Conservation (phyloP, 35 echinoderm and acorn worm genomes). For the Apostichopus californicus region DNA sequence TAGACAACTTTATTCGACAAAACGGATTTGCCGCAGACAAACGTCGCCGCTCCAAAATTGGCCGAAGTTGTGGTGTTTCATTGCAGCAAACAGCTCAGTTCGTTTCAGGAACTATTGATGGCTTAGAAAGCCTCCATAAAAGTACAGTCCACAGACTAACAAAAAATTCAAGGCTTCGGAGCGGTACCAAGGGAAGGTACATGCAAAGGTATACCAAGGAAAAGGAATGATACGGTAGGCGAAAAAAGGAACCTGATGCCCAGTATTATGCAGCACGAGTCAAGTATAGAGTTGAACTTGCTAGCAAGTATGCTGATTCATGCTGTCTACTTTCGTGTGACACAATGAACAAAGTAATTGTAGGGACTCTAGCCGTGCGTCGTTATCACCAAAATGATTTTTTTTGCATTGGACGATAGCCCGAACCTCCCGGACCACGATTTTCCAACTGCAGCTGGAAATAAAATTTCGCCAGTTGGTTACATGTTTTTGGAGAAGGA, state of each 20-base stretch:
- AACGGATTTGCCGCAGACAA: not conserved
- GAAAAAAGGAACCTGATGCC: too few species aligned
- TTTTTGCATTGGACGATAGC: constrained; percentile 4
- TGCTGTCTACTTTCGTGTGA: too few species aligned
- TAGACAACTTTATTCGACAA: constrained; percentile 1
- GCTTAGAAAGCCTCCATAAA: not conserved
- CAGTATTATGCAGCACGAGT: too few species aligned
- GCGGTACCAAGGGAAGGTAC: not conserved
- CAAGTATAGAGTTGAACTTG: too few species aligned
- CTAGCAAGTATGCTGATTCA: too few species aligned
- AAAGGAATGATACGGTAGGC: too few species aligned
- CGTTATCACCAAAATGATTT: constrained; percentile 45
- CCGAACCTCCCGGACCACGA: constrained; percentile 54
- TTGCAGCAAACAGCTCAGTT: not conserved
- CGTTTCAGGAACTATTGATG: too few species aligned
- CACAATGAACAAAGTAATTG: constrained; percentile 51
- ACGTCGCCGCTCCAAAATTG: not conserved
- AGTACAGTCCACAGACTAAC: constrained; percentile 29
- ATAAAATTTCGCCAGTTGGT: too few species aligned
- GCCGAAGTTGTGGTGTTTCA: not conserved
- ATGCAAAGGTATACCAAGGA: too few species aligned
- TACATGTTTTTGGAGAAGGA: too few species aligned
- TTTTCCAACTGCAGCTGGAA: constrained; percentile 40
- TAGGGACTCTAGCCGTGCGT: constrained; percentile 42
- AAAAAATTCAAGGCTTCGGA: not conserved